phyloP scores from a whole-genome alignment of 2,888 invertebrate genomes.

The Temnothorax unifasciatus region DNA sequence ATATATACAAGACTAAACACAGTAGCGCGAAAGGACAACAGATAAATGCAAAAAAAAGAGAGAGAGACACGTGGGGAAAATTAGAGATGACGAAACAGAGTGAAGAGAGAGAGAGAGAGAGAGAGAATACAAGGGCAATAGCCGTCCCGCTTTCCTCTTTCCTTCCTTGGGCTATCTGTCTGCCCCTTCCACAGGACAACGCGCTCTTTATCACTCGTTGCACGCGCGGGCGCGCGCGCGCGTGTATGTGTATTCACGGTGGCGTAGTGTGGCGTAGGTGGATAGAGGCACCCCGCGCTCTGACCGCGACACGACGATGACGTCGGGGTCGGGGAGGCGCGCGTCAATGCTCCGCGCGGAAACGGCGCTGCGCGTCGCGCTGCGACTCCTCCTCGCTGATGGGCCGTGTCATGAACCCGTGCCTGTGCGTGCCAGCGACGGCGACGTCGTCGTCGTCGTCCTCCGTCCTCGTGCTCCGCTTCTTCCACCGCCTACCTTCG shows the following conservation, averaged over 20 bases:
- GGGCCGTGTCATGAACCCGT: constrained; percentile 16
- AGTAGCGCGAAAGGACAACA: not conserved
- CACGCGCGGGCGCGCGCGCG: not conserved
- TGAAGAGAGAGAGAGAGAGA: not conserved
- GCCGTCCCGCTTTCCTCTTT: constrained; percentile 20
- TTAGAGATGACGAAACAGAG: constrained; percentile 10
- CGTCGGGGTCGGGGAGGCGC: constrained; percentile 9
- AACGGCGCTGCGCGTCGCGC: not conserved
- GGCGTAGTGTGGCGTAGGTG: not conserved
- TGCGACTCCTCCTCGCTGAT: not conserved
- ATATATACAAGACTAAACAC: not conserved
- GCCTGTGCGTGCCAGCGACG: not conserved
- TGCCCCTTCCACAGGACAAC: not conserved
- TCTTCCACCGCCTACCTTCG: constrained; percentile 19
- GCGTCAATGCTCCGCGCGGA: constrained; percentile 36
- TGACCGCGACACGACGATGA: not conserved
- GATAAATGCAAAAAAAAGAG: constrained; percentile 26
- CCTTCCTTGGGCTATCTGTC: constrained; percentile 47
- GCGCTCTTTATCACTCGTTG: constrained; percentile 23
- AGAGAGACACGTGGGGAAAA: not conserved
- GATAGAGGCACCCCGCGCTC: not conserved
- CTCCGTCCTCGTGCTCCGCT: not conserved
- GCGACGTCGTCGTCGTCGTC: no score
- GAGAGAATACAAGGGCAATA: constrained; percentile 14
- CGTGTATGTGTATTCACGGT: not conserved